Evolutionary conservation across 2,888 invertebrate genomes (phyloP), one percentile per base, ranked within the genome.

Genomic region (Oegoconia quadripuncta): DNA sequence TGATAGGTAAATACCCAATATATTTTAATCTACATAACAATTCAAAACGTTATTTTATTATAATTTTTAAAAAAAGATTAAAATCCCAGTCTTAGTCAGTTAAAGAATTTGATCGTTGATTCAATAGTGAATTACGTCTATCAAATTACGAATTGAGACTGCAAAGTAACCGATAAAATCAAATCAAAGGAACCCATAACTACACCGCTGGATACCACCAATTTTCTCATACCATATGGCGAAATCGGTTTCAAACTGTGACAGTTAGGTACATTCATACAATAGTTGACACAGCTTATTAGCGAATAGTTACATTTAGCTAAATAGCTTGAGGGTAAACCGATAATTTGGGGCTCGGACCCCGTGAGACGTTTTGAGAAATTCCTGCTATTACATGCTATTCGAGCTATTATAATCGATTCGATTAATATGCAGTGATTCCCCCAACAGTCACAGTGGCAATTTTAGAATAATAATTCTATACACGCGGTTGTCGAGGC

Each of bases 221-320:
- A 34, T 29, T 30, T 56, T 57, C 52, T 41, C 45, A 51, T 46
- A 62, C 57, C 76, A 72, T 71, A 73, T 71, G 71, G 69, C 60
- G 33, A 66, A 70, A 73, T 68, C 57, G 61, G 52, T 62, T 59
- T 50, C 50, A 53, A 57, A 36, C 56, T 60, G 53, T 55, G 56
- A 56, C 56, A 66, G 68, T 70, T 64, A 64, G 64, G 17, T 17
- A 17, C 17, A 34, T 27, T 46, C 43, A 65, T 64, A 74, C 75
- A 78, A 81, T 71, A 58, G 64, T 59, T 63, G 69, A 72, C 68
- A 69, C 62, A 65, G 78, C 76, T 83, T 81, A 84, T 86, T 84
- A 83, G 59, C 63, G 63, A 78, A 75, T 60, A 71, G 76, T 76
- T 67, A 73, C 72, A 64, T 70, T 74, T 64, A 66, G 64, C 59